A percentile compares a stretch with the other conserved stretches of the same genome.
phyloP scores from a whole-genome alignment of 2,888 invertebrate genomes.

The Aquatica leii region DNA sequence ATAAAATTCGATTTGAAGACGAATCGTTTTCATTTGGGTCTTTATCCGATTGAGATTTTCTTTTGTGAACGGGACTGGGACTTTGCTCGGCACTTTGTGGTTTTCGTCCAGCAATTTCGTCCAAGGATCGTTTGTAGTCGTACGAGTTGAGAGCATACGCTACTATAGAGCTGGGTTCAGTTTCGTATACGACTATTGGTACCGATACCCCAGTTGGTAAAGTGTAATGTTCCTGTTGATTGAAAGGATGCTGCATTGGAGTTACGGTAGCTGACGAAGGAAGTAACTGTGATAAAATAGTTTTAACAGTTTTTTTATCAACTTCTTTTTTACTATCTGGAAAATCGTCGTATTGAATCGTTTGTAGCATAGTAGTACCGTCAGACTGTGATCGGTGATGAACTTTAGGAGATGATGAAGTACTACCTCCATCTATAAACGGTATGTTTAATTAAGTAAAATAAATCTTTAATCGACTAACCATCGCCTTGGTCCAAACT shows the following conservation, averaged over 20 bases:
- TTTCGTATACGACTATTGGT: constrained; percentile 80
- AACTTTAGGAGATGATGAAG: constrained; percentile 49
- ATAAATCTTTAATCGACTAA: no score
- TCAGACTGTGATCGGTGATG: constrained; percentile 62
- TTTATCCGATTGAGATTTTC: constrained; percentile 60
- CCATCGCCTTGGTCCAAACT: constrained; percentile 59
- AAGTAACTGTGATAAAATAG: constrained; percentile 72
- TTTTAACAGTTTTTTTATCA: constrained; percentile 72
- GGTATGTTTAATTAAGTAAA: no score
- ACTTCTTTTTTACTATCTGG: constrained; percentile 58
- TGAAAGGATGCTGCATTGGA: constrained; percentile 68
- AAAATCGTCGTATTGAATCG: constrained; percentile 50
- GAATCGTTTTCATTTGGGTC: constrained; percentile 52
- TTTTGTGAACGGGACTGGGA: constrained; percentile 62
- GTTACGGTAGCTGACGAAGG: constrained; percentile 64
- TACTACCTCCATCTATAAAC: constrained; percentile 47
- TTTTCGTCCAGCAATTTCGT: constrained; percentile 57
- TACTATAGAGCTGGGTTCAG: constrained; percentile 84
- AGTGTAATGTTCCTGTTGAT: constrained; percentile 74
- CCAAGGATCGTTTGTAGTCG: constrained; percentile 73
- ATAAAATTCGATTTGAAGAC: constrained; percentile 50
- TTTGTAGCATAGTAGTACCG: constrained; percentile 50
- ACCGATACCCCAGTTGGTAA: constrained; percentile 67
- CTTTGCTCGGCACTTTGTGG: constrained; percentile 54
- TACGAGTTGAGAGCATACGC: constrained; percentile 79